Conservation (phyloP, 2,113 vertebrate genomes). For the Oreochromis tanganicae region DNA sequence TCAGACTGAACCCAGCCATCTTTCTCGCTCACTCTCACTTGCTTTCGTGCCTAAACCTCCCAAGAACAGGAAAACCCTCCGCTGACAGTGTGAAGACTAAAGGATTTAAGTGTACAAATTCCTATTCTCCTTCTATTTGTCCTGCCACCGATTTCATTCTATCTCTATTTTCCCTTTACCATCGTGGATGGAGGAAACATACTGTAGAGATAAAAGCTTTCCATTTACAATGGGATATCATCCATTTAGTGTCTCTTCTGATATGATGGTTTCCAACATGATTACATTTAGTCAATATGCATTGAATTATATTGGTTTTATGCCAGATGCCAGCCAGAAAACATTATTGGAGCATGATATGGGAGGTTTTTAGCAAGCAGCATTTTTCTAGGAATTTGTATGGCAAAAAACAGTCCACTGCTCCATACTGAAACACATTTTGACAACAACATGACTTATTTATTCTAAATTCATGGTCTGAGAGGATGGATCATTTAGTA, state of each 20-base stretch:
- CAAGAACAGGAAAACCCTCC: slow-evolving; percentile 7
- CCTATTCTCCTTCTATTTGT: not conserved
- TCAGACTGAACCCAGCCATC: slow-evolving; percentile 21
- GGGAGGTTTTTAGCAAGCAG: not conserved
- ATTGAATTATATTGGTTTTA: not conserved
- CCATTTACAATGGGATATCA: not conserved
- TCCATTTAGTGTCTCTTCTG: not conserved
- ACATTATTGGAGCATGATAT: not conserved
- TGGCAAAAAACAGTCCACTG: not conserved
- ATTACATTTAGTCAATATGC: not conserved
- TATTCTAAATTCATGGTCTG: not conserved
- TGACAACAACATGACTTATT: not conserved
- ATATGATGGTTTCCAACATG: not conserved
- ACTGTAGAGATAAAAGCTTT: not conserved
- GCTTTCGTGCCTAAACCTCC: not conserved
- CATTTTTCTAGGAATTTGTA: not conserved
- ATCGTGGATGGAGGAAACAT: not conserved
- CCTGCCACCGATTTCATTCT: not conserved
- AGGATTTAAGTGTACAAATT: slow-evolving; percentile 6
- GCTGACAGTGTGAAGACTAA: not conserved
- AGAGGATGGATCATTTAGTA: not conserved
- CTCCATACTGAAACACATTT: not conserved
- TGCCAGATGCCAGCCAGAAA: not conserved
- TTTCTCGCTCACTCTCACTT: not conserved
- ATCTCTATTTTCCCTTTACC: not conserved